Evolutionary conservation across 2,113 vertebrate genomes (phyloP).

Genomic region (Chaetura pelagica): DNA sequence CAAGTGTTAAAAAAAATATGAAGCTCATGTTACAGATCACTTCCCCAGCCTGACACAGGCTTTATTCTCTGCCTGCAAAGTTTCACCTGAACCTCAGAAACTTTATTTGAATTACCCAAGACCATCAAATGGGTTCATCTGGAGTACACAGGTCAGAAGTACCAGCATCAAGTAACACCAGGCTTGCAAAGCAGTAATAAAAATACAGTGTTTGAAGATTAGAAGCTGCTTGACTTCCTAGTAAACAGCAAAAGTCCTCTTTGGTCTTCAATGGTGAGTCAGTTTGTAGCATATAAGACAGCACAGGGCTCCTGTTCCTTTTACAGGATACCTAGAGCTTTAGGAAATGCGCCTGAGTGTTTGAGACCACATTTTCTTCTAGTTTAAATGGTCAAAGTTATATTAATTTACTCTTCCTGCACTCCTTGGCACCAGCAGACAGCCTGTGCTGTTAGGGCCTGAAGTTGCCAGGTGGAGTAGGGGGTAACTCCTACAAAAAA

Average conservation of each 20-base stretch:
- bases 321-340: background rate
- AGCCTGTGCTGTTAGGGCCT: background rate
- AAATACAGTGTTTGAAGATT: background rate
- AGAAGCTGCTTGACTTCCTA: background rate
- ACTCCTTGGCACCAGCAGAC: background rate
- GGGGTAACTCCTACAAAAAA: background rate
- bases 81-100: background rate
- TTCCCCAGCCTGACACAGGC: background rate
- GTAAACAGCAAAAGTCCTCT: background rate
- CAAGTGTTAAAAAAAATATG: background rate
- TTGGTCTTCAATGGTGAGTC: background rate
- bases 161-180: background rate
- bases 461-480: background rate
- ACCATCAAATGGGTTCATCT: slow-evolving; percentile 7
- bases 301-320: background rate
- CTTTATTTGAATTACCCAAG: background rate
- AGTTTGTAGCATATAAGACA: background rate
- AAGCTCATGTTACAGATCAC: slow-evolving; percentile 16
- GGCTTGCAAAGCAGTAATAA: background rate
- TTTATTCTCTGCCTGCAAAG: slow-evolving; percentile 8
- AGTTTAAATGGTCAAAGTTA: background rate
- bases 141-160: slow-evolving; percentile 6
- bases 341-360: background rate
- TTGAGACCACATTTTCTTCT: background rate
- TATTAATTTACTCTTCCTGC: background rate